phyloP scores from a whole-genome alignment of 2,113 vertebrate genomes.

The Microtus pennsylvanicus region DNA sequence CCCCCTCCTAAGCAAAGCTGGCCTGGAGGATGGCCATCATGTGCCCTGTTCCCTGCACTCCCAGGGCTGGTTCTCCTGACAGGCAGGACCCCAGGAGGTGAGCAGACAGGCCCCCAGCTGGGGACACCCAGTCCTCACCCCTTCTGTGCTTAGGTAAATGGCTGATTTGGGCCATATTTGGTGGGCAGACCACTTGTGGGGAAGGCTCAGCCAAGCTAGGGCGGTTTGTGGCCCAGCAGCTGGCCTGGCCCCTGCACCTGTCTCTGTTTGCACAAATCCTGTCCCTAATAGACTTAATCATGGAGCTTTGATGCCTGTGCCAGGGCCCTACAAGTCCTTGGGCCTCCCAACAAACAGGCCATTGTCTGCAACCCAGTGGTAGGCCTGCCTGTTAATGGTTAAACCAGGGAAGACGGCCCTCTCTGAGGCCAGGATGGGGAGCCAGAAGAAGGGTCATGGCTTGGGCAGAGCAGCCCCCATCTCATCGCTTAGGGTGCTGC shows the following conservation, averaged over 20 bases:
- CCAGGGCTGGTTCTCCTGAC: not conserved
- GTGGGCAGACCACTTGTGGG: accelerated
- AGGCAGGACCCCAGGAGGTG: not conserved
- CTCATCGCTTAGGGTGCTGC: not conserved
- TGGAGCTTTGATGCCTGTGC: conserved; percentile 91
- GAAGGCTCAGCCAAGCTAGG: not conserved
- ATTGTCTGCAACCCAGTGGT: conserved; percentile 82
- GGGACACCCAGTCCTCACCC: accelerated
- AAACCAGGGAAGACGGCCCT: conserved; percentile 76
- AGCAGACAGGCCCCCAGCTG: not conserved
- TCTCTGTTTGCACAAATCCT: conserved; percentile 94
- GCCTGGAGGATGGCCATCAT: not conserved
- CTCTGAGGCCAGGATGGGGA: conserved; percentile 17
- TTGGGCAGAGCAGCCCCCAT: not conserved
- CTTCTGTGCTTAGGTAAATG: not conserved
- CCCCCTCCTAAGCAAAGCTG: accelerated
- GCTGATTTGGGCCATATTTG: not conserved
- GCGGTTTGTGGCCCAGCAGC: conserved; percentile 78
- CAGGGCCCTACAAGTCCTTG: conserved; percentile 85
- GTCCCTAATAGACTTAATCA: conserved; percentile 93
- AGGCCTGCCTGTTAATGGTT: conserved; percentile 89
- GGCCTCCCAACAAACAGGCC: conserved; percentile 86
- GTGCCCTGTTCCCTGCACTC: not conserved
- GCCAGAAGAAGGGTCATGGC: not conserved
- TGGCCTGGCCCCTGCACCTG: conserved; percentile 92